Percentiles rank a stretch among this genome's conserved stretches.
Conservation (phyloP, 2,113 vertebrate genomes). For the Thinocorus orbignyianus region DNA sequence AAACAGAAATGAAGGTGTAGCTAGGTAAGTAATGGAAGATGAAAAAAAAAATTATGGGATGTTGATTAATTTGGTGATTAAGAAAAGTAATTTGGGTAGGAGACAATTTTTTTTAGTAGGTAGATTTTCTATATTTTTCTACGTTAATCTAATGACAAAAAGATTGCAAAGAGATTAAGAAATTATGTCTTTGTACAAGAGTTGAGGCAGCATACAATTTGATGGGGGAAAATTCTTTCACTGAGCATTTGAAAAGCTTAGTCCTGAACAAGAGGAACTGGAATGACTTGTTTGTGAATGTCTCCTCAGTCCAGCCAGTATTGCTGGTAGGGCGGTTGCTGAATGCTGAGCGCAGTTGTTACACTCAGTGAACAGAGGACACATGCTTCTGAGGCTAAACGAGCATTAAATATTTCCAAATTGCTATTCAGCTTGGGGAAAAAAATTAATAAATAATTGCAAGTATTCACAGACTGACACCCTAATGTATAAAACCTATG, state of each 20-base stretch:
- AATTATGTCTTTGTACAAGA: background rate
- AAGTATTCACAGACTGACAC: background rate
- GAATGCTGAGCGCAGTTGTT: background rate
- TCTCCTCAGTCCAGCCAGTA: background rate
- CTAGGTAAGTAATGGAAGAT: background rate
- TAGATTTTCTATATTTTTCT: background rate
- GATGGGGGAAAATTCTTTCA: background rate
- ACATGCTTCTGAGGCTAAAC: background rate
- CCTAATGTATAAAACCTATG: accelerated
- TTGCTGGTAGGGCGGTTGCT: background rate
- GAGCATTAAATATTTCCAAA: background rate
- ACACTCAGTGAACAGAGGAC: background rate
- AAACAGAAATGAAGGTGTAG: background rate
- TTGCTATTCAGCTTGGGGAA: background rate
- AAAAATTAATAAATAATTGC: background rate
- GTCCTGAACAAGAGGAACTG: conserved; percentile 28
- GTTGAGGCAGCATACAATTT: background rate
- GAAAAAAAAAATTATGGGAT: background rate
- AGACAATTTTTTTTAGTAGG: background rate
- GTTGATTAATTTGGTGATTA: background rate
- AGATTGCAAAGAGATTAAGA: background rate
- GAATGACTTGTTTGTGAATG: conserved; percentile 18
- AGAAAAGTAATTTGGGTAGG: background rate
- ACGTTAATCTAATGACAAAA: background rate
- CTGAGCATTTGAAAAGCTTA: background rate